A percentile compares a stretch with the other conserved stretches of the same genome.
phyloP scores from a whole-genome alignment of 2,797 vertebrate species.

The Pelodytes ibericus region DNA sequence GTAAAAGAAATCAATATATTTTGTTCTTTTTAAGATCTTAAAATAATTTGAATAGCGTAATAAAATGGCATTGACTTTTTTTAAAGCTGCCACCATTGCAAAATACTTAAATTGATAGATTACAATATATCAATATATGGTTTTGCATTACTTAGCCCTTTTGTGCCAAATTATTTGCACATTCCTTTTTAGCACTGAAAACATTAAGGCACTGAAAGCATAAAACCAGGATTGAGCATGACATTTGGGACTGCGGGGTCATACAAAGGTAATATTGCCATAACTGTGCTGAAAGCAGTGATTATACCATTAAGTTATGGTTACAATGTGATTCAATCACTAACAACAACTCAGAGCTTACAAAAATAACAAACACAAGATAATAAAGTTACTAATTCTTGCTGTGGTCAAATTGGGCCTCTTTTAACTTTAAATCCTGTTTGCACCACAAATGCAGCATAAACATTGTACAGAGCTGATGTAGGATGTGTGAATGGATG shows the following conservation, averaged over 20 bases:
- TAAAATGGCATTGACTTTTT: too few species aligned
- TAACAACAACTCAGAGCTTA: neutral
- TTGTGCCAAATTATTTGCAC: too few species aligned
- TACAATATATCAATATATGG: too few species aligned
- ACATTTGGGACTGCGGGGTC: neutral
- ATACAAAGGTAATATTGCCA: neutral
- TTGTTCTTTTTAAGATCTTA: too few species aligned
- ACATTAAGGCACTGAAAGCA: neutral
- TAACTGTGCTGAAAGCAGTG: neutral
- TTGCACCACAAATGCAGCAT: slow-evolving; percentile 4
- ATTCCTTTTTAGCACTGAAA: too few species aligned
- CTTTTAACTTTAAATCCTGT: slow-evolving; percentile 5
- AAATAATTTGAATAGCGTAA: too few species aligned
- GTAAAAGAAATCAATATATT: too few species aligned
- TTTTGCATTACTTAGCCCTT: too few species aligned
- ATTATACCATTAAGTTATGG: neutral
- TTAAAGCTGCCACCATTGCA: too few species aligned
- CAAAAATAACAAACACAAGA: slow-evolving; percentile 3
- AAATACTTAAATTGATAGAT: too few species aligned
- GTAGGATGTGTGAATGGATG: slow-evolving; percentile 4
- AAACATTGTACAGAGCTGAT: neutral
- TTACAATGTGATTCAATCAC: neutral
- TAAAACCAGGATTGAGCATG: neutral
- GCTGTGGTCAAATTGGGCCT: neutral
- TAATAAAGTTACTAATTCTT: neutral